phyloP scores from a whole-genome alignment of 2,797 vertebrate species.

The Phaenicophaeus curvirostris region DNA sequence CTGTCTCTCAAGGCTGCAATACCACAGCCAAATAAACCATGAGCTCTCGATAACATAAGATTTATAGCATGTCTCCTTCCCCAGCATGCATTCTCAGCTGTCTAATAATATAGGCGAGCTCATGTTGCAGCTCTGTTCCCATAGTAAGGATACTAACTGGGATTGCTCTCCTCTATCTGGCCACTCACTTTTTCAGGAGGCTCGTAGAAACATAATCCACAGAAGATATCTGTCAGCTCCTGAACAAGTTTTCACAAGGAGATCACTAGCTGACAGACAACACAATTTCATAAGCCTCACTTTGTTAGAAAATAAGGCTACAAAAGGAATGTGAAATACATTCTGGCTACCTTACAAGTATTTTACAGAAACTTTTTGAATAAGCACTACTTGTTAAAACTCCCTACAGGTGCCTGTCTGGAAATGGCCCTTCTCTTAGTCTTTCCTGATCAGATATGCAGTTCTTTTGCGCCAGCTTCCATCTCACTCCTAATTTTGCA shows the following conservation, averaged over 20 bases:
- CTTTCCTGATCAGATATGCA: neutral
- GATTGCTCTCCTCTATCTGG: neutral
- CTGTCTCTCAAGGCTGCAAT: neutral
- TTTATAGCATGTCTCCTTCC: neutral
- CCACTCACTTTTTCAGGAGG: neutral
- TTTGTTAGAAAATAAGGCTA: neutral
- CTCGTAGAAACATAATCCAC: neutral
- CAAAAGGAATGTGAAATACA: neutral
- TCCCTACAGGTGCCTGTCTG: neutral
- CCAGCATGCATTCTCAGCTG: neutral
- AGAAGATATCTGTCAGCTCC: neutral
- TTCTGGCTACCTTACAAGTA: neutral
- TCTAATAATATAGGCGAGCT: neutral
- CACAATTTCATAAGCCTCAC: neutral
- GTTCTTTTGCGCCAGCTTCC: neutral
- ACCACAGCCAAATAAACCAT: neutral
- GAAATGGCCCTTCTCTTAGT: neutral
- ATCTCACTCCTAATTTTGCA: neutral
- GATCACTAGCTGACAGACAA: neutral
- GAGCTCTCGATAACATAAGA: neutral
- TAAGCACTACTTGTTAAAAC: neutral
- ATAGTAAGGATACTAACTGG: accelerated
- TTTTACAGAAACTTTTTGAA: neutral
- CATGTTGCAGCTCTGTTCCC: neutral
- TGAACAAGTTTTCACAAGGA: neutral